Evolutionary conservation across 2,888 invertebrate species (phyloP).

Genomic region (Drosophila nigricruria): DNA sequence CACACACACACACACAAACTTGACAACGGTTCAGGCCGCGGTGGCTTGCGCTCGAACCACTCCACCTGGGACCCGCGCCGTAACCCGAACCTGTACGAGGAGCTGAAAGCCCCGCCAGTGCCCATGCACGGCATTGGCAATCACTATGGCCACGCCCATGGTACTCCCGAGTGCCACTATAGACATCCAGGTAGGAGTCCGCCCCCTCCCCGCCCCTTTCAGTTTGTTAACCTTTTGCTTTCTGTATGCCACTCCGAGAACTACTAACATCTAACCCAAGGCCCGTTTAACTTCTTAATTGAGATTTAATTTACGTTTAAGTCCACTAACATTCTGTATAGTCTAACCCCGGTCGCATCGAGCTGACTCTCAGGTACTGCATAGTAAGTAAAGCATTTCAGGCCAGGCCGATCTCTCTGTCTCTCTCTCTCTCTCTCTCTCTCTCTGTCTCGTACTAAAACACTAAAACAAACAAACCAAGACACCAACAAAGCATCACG

Average conservation of each 20-base stretch:
- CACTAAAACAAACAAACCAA: conserved; percentile 68
- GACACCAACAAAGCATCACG: conserved; percentile 15
- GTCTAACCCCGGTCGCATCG: conserved; percentile 57
- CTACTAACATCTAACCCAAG: conserved; percentile 34
- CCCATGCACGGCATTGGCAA: conserved; percentile 84
- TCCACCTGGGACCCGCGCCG: conserved; percentile 96
- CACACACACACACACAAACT: conserved; percentile 24
- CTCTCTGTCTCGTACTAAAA: conserved; percentile 55
- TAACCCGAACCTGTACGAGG: conserved; percentile 92
- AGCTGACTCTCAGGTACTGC: conserved; percentile 38
- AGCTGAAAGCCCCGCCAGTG: conserved; percentile 90
- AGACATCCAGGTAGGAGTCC: conserved; percentile 85
- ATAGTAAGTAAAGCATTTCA: conserved; percentile 61
- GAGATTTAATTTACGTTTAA: conserved; percentile 16
- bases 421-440: neutral
- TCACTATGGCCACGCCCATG: conserved; percentile 82
- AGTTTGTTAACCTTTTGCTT: conserved; percentile 29
- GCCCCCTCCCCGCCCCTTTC: conserved; percentile 25
- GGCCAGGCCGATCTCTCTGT: conserved; percentile 18
- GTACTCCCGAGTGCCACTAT: conserved; percentile 84
- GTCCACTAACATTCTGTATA: conserved; percentile 45
- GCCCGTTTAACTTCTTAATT: conserved; percentile 24
- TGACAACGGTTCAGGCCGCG: conserved; percentile 79
- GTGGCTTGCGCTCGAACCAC: conserved; percentile 86
- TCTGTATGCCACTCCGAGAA: conserved; percentile 13